These are phyloP conservation scores for Digitonthophagus gazella DNA, from an alignment of 2,888 invertebrate genomes.

Conservation along the genomic window DNA sequence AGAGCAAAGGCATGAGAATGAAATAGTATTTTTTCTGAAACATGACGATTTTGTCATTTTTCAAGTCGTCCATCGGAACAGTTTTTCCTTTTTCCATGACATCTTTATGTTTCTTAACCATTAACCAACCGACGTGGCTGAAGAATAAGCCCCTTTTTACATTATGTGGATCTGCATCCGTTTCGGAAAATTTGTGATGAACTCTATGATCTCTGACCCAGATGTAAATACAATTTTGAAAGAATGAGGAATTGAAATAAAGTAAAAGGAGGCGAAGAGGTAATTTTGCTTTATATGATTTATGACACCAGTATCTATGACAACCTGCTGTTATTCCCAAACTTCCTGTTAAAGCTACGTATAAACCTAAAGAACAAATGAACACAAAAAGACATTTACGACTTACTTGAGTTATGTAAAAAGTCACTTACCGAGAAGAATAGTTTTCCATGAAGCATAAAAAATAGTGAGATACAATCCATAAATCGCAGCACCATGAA, in stretches of 20 bases:
- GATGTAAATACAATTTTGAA: slow-evolving; percentile 84
- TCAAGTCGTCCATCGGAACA: slow-evolving; percentile 85
- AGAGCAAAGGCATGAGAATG: slow-evolving; percentile 49
- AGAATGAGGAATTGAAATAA: slow-evolving; percentile 78
- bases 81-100: slow-evolving; percentile 80
- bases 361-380: slow-evolving; percentile 1
- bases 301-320: slow-evolving; percentile 92
- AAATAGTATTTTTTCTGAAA: slow-evolving; percentile 72
- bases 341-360: slow-evolving; percentile 24
- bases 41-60: slow-evolving; percentile 77
- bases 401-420: neutral
- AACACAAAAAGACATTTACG: neutral
- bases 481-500: slow-evolving; percentile 66
- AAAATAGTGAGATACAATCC: slow-evolving; percentile 56
- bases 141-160: slow-evolving; percentile 86
- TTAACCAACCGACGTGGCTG: slow-evolving; percentile 92
- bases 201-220: slow-evolving; percentile 83
- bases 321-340: slow-evolving; percentile 90
- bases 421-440: neutral
- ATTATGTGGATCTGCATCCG: slow-evolving; percentile 89
- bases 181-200: slow-evolving; percentile 88
- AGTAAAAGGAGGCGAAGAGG: slow-evolving; percentile 79
- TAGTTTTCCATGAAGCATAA: slow-evolving; percentile 3
- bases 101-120: slow-evolving; percentile 84
- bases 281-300: slow-evolving; percentile 86